Evolutionary conservation across 2,113 vertebrate genomes (phyloP), one percentile per base, ranked within the genome.

Genomic region (Zootoca vivipara): DNA sequence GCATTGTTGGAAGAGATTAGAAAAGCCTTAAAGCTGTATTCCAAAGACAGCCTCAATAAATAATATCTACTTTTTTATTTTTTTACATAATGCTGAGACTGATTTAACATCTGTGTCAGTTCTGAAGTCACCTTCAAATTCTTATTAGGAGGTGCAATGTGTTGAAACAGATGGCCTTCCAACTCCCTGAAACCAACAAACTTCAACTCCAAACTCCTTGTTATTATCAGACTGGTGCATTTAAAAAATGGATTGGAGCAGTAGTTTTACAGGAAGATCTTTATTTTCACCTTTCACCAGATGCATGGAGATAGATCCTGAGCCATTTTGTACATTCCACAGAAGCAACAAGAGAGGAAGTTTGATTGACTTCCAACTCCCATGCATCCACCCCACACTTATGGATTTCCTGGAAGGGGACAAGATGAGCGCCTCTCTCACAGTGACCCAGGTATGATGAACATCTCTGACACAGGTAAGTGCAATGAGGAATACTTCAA

Each of bases 1-100:
- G 78, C 73, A 86, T 91, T 90, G 40, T 85, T 88, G 46, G 79
- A 91, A 88, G 90, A 56, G 52, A 93, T 88, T 52, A 82, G 92
- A 82, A 26, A 42, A 73, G 33, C 7, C 42, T 74, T 72, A 89
- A 92, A 93, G 85, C 78, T 86, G 65, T 38, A 52, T 0, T 33
- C 0, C 0, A 82, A 81, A 94, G 64, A 18, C 12, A 88, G 62
- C 35, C 87, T 75, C 9, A 35, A 67, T 0, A 1, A 74, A 78
- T 82, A 69, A 74, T 85, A 28, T 38, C 70, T 35, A 30, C 94
- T 92, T 91, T 65, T 83, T 42, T 94, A 78, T 0, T 0, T 64
- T 33, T 87, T 22, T 85, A 74, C 22, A 67, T 62, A 85, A 28
- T 4, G 73, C 73, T 28, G 52, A 80, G 58, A 69, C 72, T 88